Base-by-base conservation (phyloP, 2,113 vertebrate genomes). In the Oriolus oriolus region DNA sequence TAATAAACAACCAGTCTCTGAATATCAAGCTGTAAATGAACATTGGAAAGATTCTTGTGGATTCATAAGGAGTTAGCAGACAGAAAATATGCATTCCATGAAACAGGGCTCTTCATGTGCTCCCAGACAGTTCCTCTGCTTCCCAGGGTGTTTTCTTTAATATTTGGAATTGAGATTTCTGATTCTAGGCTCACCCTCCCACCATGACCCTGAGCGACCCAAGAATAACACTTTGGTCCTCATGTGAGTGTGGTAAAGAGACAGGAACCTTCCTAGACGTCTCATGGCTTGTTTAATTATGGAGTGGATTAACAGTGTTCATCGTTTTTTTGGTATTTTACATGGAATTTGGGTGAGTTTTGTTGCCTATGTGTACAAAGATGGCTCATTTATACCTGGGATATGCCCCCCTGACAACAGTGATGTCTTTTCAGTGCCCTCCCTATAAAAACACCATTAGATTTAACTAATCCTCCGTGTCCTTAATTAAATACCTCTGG, bases 401-500 rank as follows among this genome's bases (percentile, higher is more conserved):
- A 56, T 18, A 2, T 21, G 6, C 7, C 50, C 3, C 7, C 18
- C 7, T 1, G 2, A 41, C 9, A 68, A 15, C 16, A 59, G 19
- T 1, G 2, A 39, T 84, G 44, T 64, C 50, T 87, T 73, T 59
- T 90, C 84, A 87, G 86, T 41, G 45, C n/a, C 78, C 54, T 96
- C 77, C 47, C 53, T 49, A 4, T 28, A 75, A 93, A 94, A 94
- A 21, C 57, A 63, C 42, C 57, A 73, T 91, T 94, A 89, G 78
- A 82, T 90, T 83, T 81, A 96, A 90, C 70, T 91, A 90, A 95
- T 93, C 77, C 75, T 78, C 70, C 6, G 2, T 89, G 57, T 87
- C 87, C 61, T 95, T 96, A 97, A 96, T 97, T 96, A 96, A 96
- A 96, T 89, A 93, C 81, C 93, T 95, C 92, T 89, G 83, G 85